Conservation (phyloP, 2,113 vertebrate genomes). For the Crotalus tigris region DNA sequence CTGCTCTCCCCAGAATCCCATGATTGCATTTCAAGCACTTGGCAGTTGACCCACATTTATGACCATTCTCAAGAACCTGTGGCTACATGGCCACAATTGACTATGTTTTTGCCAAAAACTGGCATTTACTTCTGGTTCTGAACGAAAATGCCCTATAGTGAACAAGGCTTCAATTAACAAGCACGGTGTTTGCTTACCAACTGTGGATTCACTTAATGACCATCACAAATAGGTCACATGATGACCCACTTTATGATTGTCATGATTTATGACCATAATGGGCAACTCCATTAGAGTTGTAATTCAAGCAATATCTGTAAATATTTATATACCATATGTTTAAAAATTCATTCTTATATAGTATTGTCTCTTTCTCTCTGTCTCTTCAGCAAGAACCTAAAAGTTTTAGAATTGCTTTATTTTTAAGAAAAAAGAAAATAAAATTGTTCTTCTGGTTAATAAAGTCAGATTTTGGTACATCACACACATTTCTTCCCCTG, state of each 20-base stretch:
- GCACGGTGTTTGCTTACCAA: no score
- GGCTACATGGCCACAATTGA: not conserved
- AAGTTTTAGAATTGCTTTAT: not conserved
- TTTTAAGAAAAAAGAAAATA: not conserved
- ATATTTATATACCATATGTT: not conserved
- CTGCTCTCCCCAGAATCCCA: slow-evolving; percentile 23
- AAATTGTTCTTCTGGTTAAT: not conserved
- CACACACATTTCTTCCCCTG: not conserved
- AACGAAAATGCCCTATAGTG: no score
- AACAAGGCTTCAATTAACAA: no score
- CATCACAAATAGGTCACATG: not conserved
- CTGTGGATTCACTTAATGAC: not conserved
- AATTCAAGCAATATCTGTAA: not conserved
- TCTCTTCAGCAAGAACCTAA: not conserved
- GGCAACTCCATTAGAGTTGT: not conserved
- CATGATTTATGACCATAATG: not conserved
- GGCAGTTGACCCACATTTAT: slow-evolving; percentile 41
- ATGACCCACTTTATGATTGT: not conserved
- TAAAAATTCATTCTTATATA: not conserved
- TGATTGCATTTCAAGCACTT: slow-evolving; percentile 28
- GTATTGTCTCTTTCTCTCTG: not conserved
- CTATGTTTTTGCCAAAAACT: no score
- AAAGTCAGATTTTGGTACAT: not conserved
- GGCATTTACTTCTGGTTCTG: no score
- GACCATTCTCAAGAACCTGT: not conserved